Evolutionary conservation across 2,888 invertebrate genomes (phyloP).

Genomic region (Lasioglossum oenotherae): DNA sequence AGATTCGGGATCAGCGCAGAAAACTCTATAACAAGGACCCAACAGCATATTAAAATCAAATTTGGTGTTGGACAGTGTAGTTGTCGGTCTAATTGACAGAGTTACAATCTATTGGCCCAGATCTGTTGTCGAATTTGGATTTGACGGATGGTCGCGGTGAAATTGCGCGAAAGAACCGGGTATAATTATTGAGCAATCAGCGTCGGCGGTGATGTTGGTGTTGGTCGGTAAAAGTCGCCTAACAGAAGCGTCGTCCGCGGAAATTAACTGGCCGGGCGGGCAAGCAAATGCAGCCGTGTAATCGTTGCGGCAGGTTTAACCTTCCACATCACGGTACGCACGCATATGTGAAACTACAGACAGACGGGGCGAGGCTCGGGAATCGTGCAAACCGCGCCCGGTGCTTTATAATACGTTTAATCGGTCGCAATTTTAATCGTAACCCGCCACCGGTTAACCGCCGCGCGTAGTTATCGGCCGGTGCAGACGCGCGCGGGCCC

Average conservation of each 20-base stretch:
- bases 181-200: not conserved
- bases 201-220: not conserved
- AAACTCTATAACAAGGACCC: too few relatives aligned
- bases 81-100: too few relatives aligned
- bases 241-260: not conserved
- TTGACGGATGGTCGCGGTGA: not conserved
- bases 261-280: conserved; percentile 15
- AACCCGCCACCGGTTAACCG: conserved; percentile 40
- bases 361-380: not conserved
- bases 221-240: not conserved
- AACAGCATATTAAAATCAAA: too few relatives aligned
- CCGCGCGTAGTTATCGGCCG: conserved; percentile 42
- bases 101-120: not conserved
- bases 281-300: conserved; percentile 18
- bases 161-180: not conserved
- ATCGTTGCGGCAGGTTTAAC: conserved; percentile 46
- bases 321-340: conserved; percentile 24
- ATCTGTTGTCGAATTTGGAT: not conserved
- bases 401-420: conserved; percentile 57
- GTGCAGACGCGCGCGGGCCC: conserved; percentile 35
- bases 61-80: too few relatives aligned
- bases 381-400: conserved; percentile 20
- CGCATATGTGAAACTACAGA: conserved; percentile 2
- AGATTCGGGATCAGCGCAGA: too few relatives aligned
- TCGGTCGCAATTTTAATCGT: conserved; percentile 58